Conservation (phyloP, 2,113 vertebrate genomes). For the Pelvicachromis taeniatus region DNA sequence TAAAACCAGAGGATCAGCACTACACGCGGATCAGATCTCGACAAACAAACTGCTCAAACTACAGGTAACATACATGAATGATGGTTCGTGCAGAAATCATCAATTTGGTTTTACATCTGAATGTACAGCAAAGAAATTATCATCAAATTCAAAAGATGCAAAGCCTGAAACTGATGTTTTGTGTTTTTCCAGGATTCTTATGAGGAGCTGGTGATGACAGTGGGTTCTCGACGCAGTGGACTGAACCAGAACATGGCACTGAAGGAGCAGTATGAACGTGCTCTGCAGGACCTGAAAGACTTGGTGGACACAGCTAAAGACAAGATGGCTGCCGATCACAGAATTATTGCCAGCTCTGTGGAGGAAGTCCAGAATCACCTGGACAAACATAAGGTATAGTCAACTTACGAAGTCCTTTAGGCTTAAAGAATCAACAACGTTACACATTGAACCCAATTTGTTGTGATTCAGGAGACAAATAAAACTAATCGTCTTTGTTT, state of each 20-base stretch:
- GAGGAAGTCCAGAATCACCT: constrained; percentile 84
- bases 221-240: constrained; percentile 82
- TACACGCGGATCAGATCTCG: constrained; percentile 83
- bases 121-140: neutral
- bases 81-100: neutral
- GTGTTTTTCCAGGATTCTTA: constrained; percentile 81
- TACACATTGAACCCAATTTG: neutral
- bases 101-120: neutral
- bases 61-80: constrained; percentile 74
- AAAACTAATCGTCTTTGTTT: neutral
- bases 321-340: constrained; percentile 88
- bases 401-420: neutral
- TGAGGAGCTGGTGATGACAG: constrained; percentile 86
- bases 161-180: neutral
- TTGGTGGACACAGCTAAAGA: constrained; percentile 91
- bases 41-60: constrained; percentile 89
- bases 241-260: constrained; percentile 90
- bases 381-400: constrained; percentile 90
- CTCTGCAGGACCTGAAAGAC: constrained; percentile 87
- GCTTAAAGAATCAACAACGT: neutral
- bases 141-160: neutral
- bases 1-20: constrained; percentile 77
- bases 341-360: constrained; percentile 83
- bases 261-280: constrained; percentile 86
- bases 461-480: neutral